Evolutionary conservation across 1,140 invertebrate species (phyloP).

Genomic region (Bombus consobrinus): DNA sequence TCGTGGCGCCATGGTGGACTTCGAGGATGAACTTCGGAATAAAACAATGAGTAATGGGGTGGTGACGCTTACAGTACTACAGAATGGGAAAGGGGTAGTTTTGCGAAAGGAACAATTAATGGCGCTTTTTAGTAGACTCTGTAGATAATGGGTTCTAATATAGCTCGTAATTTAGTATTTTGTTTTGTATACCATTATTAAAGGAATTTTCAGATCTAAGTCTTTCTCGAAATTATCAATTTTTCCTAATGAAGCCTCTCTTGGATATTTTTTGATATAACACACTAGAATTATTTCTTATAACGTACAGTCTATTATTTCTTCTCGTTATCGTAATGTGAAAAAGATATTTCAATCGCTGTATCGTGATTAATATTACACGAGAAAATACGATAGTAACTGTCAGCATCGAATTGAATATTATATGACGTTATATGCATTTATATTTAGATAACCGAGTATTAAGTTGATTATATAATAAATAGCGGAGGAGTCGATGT

Average conservation of each 20-base stretch:
- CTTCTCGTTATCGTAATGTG: neutral
- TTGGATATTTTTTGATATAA: too few species aligned
- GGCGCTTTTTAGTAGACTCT: neutral
- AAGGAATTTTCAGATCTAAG: neutral
- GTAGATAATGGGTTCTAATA: neutral
- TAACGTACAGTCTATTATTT: too few species aligned
- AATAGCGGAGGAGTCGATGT: neutral
- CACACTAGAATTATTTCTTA: too few species aligned
- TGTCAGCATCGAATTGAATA: neutral
- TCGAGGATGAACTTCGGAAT: neutral
- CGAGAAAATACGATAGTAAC: neutral
- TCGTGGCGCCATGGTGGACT: neutral
- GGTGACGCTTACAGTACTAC: neutral
- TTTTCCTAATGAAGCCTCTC: too few species aligned
- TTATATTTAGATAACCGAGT: neutral
- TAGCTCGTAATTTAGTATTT: neutral
- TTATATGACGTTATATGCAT: neutral
- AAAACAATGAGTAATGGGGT: neutral
- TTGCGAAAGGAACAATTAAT: neutral
- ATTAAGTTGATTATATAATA: neutral
- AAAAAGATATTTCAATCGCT: too few species aligned
- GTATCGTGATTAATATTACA: neutral
- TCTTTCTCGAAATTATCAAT: neutral
- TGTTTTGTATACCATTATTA: neutral
- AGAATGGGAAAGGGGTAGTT: slow-evolving; percentile 4